These are phyloP conservation scores for Drosophila sp. DNA, from an alignment of 1,140 invertebrate genomes.

Conservation along the genomic window DNA sequence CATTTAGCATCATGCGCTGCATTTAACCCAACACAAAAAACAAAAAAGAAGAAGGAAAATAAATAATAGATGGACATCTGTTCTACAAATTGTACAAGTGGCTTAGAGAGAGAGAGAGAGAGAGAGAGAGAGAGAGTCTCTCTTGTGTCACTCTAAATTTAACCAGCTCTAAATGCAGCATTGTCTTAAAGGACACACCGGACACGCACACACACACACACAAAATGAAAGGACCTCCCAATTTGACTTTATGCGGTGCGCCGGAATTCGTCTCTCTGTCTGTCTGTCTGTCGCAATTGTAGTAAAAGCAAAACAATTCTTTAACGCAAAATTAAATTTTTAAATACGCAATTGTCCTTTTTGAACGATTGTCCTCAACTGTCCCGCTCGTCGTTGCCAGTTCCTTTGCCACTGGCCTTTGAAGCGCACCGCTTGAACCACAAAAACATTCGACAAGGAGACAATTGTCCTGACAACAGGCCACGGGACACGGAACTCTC, in stretches of 20 bases:
- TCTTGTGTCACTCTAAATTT: constrained; percentile 27
- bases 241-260: constrained; percentile 70
- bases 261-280: constrained; percentile 56
- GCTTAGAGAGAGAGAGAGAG: constrained; percentile 24
- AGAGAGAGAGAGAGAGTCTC: background rate
- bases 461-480: constrained; percentile 54
- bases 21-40: constrained; percentile 39
- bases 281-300: constrained; percentile 13
- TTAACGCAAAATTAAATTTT: constrained; percentile 72
- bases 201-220: background rate
- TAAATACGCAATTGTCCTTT: constrained; percentile 81
- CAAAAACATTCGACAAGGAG: constrained; percentile 58
- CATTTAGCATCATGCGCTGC: constrained; percentile 44
- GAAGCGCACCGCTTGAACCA: constrained; percentile 55
- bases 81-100: constrained; percentile 31
- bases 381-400: constrained; percentile 31
- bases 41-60: background rate
- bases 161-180: constrained; percentile 64
- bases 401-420: constrained; percentile 50
- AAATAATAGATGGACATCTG: constrained; percentile 1
- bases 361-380: constrained; percentile 34
- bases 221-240: constrained; percentile 64
- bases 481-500: constrained; percentile 1
- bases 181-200: constrained; percentile 23
- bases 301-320: constrained; percentile 60